Evolutionary conservation across 2,113 vertebrate species (phyloP).

Genomic region (Oncorhynchus mykiss): DNA sequence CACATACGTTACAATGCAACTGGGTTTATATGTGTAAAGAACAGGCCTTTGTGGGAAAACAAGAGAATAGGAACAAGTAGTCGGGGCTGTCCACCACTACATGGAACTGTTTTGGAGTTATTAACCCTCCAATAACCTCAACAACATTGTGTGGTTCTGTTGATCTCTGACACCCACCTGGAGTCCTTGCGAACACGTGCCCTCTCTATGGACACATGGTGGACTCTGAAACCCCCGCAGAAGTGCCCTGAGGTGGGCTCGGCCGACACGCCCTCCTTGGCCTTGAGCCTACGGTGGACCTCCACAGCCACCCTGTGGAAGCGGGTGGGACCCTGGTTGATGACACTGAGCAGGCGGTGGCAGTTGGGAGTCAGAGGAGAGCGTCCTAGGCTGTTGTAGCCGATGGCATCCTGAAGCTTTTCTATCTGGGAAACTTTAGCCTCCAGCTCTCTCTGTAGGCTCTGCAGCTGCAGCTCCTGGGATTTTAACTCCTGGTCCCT

Average conservation of each 20-base stretch:
- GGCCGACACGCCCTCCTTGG: slow-evolving; percentile 80
- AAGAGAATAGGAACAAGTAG: not conserved
- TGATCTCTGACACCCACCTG: slow-evolving; percentile 57
- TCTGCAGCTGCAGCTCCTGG: slow-evolving; percentile 61
- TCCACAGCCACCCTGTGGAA: slow-evolving; percentile 75
- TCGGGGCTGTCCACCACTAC: not conserved
- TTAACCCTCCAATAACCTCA: slow-evolving; percentile 15
- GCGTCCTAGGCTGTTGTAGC: slow-evolving; percentile 58
- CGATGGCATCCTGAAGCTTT: slow-evolving; percentile 79
- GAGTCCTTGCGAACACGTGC: slow-evolving; percentile 67
- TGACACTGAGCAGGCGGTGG: slow-evolving; percentile 65
- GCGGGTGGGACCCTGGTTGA: slow-evolving; percentile 73
- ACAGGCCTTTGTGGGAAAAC: not conserved
- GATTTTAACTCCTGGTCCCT: slow-evolving; percentile 60
- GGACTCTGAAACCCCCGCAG: slow-evolving; percentile 50
- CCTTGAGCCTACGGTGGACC: slow-evolving; percentile 74
- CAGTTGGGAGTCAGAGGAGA: slow-evolving; percentile 37
- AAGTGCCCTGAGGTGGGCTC: slow-evolving; percentile 77
- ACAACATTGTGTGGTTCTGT: not conserved
- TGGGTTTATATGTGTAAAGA: no score
- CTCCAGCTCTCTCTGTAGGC: slow-evolving; percentile 71
- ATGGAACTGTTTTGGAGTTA: no score
- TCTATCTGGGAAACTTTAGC: slow-evolving; percentile 73
- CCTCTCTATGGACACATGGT: slow-evolving; percentile 48
- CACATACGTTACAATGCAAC: not conserved